Evolutionary conservation across 2,113 vertebrate genomes (phyloP).

Genomic region (Ceuthmochares aereus): DNA sequence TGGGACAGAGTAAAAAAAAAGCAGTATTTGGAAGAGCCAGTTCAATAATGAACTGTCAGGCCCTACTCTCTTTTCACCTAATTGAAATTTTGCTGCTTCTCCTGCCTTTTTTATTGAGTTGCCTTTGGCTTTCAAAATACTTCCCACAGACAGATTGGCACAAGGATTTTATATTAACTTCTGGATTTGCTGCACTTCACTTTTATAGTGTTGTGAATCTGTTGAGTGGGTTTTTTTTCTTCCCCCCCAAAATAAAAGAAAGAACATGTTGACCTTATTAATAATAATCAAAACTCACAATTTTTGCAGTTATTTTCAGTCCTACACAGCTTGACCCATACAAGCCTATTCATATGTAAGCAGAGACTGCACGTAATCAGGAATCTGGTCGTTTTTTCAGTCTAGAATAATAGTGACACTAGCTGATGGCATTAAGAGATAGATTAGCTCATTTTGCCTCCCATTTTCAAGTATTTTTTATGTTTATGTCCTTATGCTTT

Average conservation of each 20-base stretch:
- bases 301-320: constrained; percentile 12
- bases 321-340: background rate
- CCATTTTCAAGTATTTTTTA: background rate
- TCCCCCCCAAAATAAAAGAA: constrained; percentile 5
- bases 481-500: background rate
- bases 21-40: background rate
- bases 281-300: background rate
- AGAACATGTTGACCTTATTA: constrained; percentile 58
- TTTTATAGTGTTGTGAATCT: background rate
- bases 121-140: constrained; percentile 66
- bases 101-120: constrained; percentile 53
- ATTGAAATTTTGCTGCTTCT: constrained; percentile 60
- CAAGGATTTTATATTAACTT: constrained; percentile 65
- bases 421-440: background rate
- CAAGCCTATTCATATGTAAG: background rate
- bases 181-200: constrained; percentile 17
- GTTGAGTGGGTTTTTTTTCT: background rate
- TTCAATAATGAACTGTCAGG: constrained; percentile 37
- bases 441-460: background rate
- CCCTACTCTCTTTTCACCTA: constrained; percentile 45
- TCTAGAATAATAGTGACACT: background rate
- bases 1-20: background rate
- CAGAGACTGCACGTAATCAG: background rate
- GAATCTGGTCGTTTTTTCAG: background rate
- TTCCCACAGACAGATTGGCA: constrained; percentile 45